Base-by-base conservation (phyloP, 92 coral and sea anemone genomes). In the Siderastrea radians region DNA sequence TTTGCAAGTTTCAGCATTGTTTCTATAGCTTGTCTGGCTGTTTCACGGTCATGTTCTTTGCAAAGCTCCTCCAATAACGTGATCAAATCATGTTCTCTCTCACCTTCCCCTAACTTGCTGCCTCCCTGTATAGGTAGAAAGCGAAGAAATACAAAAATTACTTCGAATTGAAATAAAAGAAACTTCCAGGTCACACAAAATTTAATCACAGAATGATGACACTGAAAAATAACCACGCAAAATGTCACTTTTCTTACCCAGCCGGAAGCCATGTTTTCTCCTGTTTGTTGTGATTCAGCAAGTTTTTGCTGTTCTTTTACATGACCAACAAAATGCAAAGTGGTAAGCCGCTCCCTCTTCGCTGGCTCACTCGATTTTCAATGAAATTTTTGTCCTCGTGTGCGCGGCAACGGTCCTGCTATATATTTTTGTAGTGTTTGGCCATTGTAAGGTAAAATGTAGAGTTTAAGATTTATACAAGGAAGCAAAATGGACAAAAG, bases 1-100 rank as follows among this genome's bases (percentile, higher is more conserved):
- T 88, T 93, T 71, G 94, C 94, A 9, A 95, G 82, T 48, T 70
- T 85, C 65, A 95, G 53, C 54, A 95, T 70, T 45, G 98, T 95
- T 58, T 95, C 96, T 60, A 95, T 63, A 10, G 98, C 96, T 16
- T 73, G 70, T 85, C 80, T 88, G 3, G 96, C 96, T 5, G 73
- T 86, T 14, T 91, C 85, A 52, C 79, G 86, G 17, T 93, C 98
- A 67, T 88, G 88, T 52, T 88, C 89, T 54, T 84, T 79, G 10
- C 75, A 72, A 53, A 95, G 86, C 15, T 76, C 79, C 49, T 95
- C 87, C 14, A 95, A 83, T 8, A 88, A 68, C 43, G 75, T 70
- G 45, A 75, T 54, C 55, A 95, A 68, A 19, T 68, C 72, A 14
- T 93, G 78, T 68, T 95, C 98, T 57, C 79, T 87, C 19, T 88